These are phyloP conservation scores for Pholis gunnellus DNA, from an alignment of 2,113 vertebrate genomes.

Conservation along the genomic window DNA sequence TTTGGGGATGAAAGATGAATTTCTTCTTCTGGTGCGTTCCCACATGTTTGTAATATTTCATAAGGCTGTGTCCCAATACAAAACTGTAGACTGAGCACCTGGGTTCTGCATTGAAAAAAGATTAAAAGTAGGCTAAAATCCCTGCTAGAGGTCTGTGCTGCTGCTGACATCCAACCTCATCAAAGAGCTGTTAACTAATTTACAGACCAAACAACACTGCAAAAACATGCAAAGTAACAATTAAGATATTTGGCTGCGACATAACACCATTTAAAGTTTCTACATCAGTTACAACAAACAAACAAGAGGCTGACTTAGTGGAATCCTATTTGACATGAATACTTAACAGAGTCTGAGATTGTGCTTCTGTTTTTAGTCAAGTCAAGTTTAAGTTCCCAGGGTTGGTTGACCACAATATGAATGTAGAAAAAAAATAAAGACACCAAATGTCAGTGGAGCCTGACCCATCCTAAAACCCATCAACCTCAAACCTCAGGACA, in stretches of 20 bases:
- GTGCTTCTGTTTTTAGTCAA: not conserved
- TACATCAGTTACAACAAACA: no score
- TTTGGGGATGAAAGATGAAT: slow-evolving; percentile 25
- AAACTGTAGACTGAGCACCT: slow-evolving; percentile 46
- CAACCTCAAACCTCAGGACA: not conserved
- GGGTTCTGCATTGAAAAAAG: slow-evolving; percentile 31
- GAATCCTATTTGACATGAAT: not conserved
- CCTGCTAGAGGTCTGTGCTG: slow-evolving; percentile 5
- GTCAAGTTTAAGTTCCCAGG: slow-evolving; percentile 6
- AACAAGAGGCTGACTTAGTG: no score
- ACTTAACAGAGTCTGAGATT: not conserved
- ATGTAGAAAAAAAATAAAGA: not conserved
- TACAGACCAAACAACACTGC: not conserved
- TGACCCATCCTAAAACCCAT: not conserved
- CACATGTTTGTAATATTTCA: slow-evolving; percentile 51
- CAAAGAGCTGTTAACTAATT: no score
- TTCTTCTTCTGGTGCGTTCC: slow-evolving; percentile 41
- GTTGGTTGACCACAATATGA: not conserved
- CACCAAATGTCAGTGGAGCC: not conserved
- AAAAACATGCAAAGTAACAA: not conserved
- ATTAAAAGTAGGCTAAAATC: not conserved
- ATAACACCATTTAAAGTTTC: no score
- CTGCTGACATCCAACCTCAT: no score
- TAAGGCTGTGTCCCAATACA: slow-evolving; percentile 4
- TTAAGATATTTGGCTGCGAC: not conserved